Evolutionary conservation across 2,113 vertebrate genomes (phyloP).

Genomic region (Rattus norvegicus): GRCr8 NC_086022.1:18400001-18400500

Average conservation of each 20-base stretch:
- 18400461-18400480: neutral
- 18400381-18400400: neutral
- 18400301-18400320: neutral
- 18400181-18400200: conserved; percentile 93
- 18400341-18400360: neutral
- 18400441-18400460: neutral
- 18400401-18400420: neutral
- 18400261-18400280: conserved; percentile 89
- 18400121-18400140: conserved; percentile 93
- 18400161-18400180: conserved; percentile 89
- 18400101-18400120: conserved; percentile 82
- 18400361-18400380: neutral
- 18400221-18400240: conserved; percentile 90
- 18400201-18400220: conserved; percentile 83
- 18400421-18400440: neutral
- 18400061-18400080: neutral
- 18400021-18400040: neutral
- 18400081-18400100: conserved; percentile 92
- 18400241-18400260: conserved; percentile 91
- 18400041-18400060: too few species aligned
- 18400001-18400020: neutral
- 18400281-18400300: neutral
- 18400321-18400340: neutral
- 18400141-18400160: conserved; percentile 86
- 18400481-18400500: neutral